A percentile compares a stretch with the other conserved stretches of the same genome.
These are phyloP conservation scores for Actinernus sp. DNA, from an alignment of 92 coral and sea anemone genomes.

Conservation along the genomic window DNA sequence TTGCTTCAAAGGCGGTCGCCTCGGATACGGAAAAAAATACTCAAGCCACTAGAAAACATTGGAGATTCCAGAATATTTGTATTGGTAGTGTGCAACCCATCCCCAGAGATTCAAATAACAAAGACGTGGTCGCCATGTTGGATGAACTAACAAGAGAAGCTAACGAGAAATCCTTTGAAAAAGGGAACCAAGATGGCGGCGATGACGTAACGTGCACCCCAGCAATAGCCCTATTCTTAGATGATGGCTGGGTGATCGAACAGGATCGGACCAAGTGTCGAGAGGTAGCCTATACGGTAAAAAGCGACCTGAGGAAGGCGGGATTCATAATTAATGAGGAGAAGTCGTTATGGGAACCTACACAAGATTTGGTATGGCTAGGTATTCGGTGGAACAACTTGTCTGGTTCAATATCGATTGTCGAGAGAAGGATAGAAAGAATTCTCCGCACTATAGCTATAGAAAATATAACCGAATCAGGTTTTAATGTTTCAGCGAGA, in stretches of 20 bases:
- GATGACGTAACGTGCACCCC: too few species aligned
- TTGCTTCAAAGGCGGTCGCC: too few species aligned
- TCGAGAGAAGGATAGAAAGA: constrained; percentile 29
- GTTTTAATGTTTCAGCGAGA: constrained; percentile 45
- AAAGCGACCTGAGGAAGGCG: constrained; percentile 12
- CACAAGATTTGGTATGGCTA: constrained; percentile 48
- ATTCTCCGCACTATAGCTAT: too few species aligned
- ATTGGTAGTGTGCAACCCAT: too few species aligned
- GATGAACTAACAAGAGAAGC: too few species aligned
- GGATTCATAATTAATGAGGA: constrained; percentile 55
- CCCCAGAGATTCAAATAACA: too few species aligned
- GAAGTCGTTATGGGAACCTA: constrained; percentile 51
- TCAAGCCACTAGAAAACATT: constrained; percentile 39
- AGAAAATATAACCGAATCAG: too few species aligned
- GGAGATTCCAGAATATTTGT: constrained; percentile 36
- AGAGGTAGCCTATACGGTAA: constrained; percentile 2
- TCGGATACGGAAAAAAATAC: too few species aligned
- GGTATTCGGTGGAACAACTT: constrained; percentile 47
- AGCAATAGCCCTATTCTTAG: constrained; percentile 44
- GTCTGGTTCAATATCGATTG: constrained; percentile 42
- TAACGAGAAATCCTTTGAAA: too few species aligned
- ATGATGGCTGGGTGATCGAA: too few species aligned
- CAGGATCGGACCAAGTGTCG: background rate
- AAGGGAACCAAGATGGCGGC: too few species aligned
- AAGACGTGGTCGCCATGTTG: too few species aligned